phyloP scores from a whole-genome alignment of 2,888 invertebrate species.

The Buathra laborator region DNA sequence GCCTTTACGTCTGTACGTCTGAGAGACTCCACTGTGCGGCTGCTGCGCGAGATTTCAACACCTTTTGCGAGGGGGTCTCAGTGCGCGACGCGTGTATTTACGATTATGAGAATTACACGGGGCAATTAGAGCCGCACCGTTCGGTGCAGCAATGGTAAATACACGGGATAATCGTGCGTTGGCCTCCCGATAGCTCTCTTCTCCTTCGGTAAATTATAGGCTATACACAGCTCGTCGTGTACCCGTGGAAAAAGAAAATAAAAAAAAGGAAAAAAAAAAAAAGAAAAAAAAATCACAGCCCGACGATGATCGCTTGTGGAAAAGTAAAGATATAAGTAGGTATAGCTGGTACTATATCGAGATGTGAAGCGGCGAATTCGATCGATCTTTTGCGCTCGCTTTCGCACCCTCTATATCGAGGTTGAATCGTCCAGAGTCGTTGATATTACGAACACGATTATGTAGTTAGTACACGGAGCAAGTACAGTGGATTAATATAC shows the following conservation, averaged over 20 bases:
- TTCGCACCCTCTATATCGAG: conserved; percentile 56
- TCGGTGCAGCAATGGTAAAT: conserved; percentile 74
- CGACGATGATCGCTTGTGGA: conserved; percentile 58
- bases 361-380: conserved; percentile 59
- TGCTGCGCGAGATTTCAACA: conserved; percentile 76
- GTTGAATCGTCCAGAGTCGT: conserved; percentile 50
- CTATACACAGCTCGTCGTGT: conserved; percentile 51
- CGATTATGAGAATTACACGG: conserved; percentile 81
- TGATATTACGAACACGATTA: conserved; percentile 65
- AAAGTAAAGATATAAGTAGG: conserved; percentile 46
- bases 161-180: conserved; percentile 77
- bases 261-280: background rate
- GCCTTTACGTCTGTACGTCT: conserved; percentile 18
- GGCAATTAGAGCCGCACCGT: conserved; percentile 77
- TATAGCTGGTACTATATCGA: conserved; percentile 45
- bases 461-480: conserved; percentile 24
- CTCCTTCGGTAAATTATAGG: conserved; percentile 74
- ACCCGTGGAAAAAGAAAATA: conserved; percentile 9
- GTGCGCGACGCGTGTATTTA: conserved; percentile 79
- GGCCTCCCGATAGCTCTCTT: conserved; percentile 66
- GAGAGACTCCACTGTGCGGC: conserved; percentile 30
- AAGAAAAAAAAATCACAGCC: background rate
- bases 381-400: conserved; percentile 57
- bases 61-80: conserved; percentile 69
- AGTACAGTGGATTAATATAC: background rate